Evolutionary conservation across 2,113 vertebrate genomes (phyloP), one percentile per base, ranked within the genome.

Genomic region (Lutjanus erythropterus): DNA sequence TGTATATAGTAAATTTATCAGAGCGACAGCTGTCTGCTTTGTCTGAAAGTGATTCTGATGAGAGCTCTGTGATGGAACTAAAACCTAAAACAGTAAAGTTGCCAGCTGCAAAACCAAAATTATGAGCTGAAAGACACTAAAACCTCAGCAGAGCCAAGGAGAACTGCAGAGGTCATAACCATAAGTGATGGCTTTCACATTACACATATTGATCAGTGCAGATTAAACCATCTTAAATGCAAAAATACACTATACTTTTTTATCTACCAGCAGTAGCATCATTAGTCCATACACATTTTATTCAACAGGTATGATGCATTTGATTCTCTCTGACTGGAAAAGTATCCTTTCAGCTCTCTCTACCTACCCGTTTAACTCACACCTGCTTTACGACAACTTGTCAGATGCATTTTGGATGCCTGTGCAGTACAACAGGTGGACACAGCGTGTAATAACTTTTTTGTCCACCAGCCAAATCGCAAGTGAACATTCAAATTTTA

Each of bases 301-400:
- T 81, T 78, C 19, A 66, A 56, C 33, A 75, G 31, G 15, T 75
- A 27, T 56, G 61, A 67, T 16, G 65, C 50, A 4, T 29, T 15
- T 60, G 31, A 18, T 18, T 11, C n/a, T 16, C 18, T 39, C 31
- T 71, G 37, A 27, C 41, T 72, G 47, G 37, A 62, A 64, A 41
- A 37, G n/a, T 39, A 5, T 29, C 53, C 31, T 29, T 33, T 78
- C 42, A 41, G 12, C 18, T 62, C 39, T 27, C 31, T 44, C 29
- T 42, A 10, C 27, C 25, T 39, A 27, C 31, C 65, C 33, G 70
- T 79, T 67, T 25, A 50, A 49, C 75, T 33, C 23, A 53, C 61
- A 47, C 25, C 56, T 83, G 53, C 59, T 78, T 16, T 25, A 6
- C 58, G 35, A 65, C n/a, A 56, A 6, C 15, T 2, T 7, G 25